Conservation (phyloP, 2,888 invertebrate species). For the Eilema sororculum region DNA sequence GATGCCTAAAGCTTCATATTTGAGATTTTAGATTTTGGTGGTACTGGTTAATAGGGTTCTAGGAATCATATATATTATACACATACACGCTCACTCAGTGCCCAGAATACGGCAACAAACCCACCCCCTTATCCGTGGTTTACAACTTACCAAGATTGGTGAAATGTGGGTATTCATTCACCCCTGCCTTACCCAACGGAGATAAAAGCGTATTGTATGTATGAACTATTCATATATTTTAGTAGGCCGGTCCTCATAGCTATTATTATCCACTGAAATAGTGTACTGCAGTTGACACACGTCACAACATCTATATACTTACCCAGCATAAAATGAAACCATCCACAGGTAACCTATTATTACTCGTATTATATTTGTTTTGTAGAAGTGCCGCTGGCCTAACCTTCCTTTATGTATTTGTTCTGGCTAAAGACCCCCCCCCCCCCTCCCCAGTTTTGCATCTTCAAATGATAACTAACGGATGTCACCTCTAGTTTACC, state of each 20-base stretch:
- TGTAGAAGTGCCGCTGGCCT: background rate
- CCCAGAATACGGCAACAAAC: too few relatives aligned
- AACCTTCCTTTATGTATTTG: background rate
- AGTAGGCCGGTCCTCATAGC: background rate
- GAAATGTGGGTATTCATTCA: too few relatives aligned
- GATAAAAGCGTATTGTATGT: too few relatives aligned
- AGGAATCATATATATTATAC: too few relatives aligned
- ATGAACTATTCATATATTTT: too few relatives aligned
- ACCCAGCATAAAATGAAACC: background rate
- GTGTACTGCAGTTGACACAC: background rate
- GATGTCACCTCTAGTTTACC: background rate
- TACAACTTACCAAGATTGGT: too few relatives aligned
- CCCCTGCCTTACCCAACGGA: too few relatives aligned
- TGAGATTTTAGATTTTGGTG: too few relatives aligned
- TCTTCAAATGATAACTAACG: background rate
- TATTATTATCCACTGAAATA: background rate
- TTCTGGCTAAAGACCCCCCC: accelerated
- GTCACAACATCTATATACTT: background rate
- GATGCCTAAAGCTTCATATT: too few relatives aligned
- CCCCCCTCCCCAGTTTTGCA: background rate
- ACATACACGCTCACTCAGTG: too few relatives aligned
- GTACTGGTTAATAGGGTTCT: too few relatives aligned
- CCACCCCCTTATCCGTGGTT: too few relatives aligned
- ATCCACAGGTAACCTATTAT: background rate
- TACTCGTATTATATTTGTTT: background rate